Evolutionary conservation across 53 echinoderm and acorn worm genomes (phyloP), one percentile per base, ranked within the genome.

Genomic region (Holothuria scabra): DNA sequence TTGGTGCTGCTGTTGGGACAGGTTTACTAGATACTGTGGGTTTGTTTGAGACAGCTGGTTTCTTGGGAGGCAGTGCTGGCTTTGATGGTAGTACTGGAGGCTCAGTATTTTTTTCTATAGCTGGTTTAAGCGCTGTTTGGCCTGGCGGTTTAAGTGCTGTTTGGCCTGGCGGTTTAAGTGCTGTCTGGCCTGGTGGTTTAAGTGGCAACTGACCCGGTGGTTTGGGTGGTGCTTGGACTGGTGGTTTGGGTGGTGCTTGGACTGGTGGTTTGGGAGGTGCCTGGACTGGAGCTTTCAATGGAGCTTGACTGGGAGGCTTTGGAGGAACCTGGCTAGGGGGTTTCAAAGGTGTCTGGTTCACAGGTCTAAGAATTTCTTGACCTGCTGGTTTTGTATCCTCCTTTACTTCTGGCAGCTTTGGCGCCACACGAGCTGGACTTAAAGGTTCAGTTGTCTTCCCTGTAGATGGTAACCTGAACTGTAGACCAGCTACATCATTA

Each of bases 21-120:
- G 76, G 76, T 52, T 52, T 48, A 9, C 44, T 46, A 46, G 76
- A 25, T 49, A 28, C 25, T 23, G 46, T 9, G 37, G 70, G 90
- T 46, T 82, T 87, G 18, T 66, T 38, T 8, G 84, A 75, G 31
- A 87, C 79, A 21, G 46, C 65, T 84, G 90, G 90, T 59, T 87
- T 90, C 19, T 52, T 48, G 8, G 66, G 52, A 31, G 90, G 57
- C 26, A 82, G 86, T 10, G 55, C 62, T 0, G 90, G 90, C 66
- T 90, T 90, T 9, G 67, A 52, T 81, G 81, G 61, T 14, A 34
- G 34, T 66, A 56, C 35, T 49, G 56, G 20, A 67, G 25, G 46
- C 24, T 62, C 16, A 35, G 74, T 18, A 52, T 52, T 8, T 14
- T 16, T 52, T 52, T 52, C 52, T 16, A 16, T 44, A 5, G 55